These are phyloP conservation scores for Pomacea canaliculata DNA, from an alignment of 2,888 invertebrate genomes.

Conservation along the genomic window DNA sequence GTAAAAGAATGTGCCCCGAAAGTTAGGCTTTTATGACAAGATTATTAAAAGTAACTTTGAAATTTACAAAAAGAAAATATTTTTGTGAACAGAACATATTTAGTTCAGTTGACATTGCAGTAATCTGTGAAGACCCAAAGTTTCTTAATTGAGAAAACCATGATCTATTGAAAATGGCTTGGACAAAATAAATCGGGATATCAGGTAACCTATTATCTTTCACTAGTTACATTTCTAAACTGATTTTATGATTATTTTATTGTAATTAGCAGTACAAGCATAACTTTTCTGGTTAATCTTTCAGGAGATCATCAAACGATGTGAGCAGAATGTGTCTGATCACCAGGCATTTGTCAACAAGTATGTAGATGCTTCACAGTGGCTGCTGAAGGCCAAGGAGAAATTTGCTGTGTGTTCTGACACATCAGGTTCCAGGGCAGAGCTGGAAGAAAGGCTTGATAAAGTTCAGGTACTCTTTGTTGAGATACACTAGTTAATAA, in stretches of 20 bases:
- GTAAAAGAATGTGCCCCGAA: too few species aligned
- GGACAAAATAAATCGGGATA: too few species aligned
- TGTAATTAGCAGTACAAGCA: background rate
- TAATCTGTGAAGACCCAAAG: too few species aligned
- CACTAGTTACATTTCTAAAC: too few species aligned
- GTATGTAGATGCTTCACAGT: conserved; percentile 92
- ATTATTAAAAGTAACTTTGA: background rate
- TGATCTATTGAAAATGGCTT: too few species aligned
- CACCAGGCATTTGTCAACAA: conserved; percentile 93
- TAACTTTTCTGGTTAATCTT: background rate
- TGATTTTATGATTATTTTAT: too few species aligned
- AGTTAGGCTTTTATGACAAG: background rate
- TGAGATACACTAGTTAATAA: background rate
- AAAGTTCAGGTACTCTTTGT: conserved; percentile 56
- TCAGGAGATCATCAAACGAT: conserved; percentile 84
- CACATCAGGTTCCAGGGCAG: conserved; percentile 83
- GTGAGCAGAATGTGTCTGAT: conserved; percentile 93
- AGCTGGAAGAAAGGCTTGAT: conserved; percentile 86
- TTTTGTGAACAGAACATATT: background rate
- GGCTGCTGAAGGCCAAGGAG: conserved; percentile 90
- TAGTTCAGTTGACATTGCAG: too few species aligned
- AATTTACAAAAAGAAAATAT: background rate
- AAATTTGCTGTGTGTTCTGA: conserved; percentile 83
- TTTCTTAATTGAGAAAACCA: too few species aligned
- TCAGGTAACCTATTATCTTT: too few species aligned